Base-by-base conservation (phyloP, 1,140 invertebrate species). In the Brachystomella parvula region DNA sequence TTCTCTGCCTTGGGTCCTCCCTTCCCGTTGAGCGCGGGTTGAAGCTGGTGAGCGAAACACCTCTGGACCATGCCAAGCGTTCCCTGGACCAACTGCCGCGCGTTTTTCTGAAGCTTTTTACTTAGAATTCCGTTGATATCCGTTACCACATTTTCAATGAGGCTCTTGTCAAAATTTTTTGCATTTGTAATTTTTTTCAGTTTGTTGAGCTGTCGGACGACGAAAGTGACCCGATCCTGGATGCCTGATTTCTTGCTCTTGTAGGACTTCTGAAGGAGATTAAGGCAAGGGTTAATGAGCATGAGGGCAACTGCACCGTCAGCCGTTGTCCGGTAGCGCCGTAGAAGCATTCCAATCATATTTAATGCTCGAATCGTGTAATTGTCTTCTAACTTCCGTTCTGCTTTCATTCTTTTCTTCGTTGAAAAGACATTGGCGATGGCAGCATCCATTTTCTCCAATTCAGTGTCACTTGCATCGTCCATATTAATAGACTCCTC, bases 401-500 rank as follows among this genome's bases (percentile, higher is more conserved):
- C 35, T 9, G 35, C 35, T 21, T 57, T 57, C 6, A 57, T 24
- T 12, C 53, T 6, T 24, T 60, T 60, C 29, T 60, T 60, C 28
- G 29, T 60, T 29, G 28, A 9, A 31, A 60, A 60, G 9, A 30
- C 29, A 21, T 60, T 17, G 19, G 58, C 17, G 6, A 60, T 9
- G 15, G 58, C 58, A 26, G 29, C 17, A 29, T 60, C 58, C 58
- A 60, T 60, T 31, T 29, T 29, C 3, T 31, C 17, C 58, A 60
- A 31, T 21, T 60, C 58, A 19, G 3, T 29, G 15, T 60, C 58
- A 33, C 28, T 60, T 6, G 29, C 19, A 21, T 60, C 58, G 21
- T 60, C 58, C 58, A 60, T 60, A 29, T 60, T 29, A 33, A 60
- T 31, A 15, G 58, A 60, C 58, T 60, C 58, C 29, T 29, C 28